Evolutionary conservation across 2,113 vertebrate genomes (phyloP), one percentile per base, ranked within the genome.

Genomic region (Paralichthys olivaceus): DNA sequence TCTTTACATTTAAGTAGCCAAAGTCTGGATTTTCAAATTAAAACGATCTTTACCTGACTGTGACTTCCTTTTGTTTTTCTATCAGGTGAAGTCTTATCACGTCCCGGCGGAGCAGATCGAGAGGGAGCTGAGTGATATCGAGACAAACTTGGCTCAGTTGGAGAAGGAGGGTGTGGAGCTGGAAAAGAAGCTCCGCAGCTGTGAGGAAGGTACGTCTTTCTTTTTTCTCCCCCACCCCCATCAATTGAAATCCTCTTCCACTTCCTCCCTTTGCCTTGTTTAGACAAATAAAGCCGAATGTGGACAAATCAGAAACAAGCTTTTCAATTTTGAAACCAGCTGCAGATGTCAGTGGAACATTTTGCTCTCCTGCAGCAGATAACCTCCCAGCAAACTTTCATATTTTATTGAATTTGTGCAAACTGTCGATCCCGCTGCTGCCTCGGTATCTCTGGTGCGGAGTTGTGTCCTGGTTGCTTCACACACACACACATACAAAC

Each of bases 151-250:
- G 92, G 95, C 95, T 0, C 77, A 83, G 19, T 80, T 99, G 93
- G 97, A 99, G 71, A 89, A 91, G 80, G 91, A 91, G 69, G 98
- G 98, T 0, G 94, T 99, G 58, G 94, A 95, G 57, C 88, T 99
- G 94, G 98, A 99, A 86, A 95, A 94, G 87, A 93, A 89, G 28
- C 95, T 99, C 19, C 95, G 98, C 26, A 86, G 83, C 23, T 96
- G 94, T 0, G 97, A 98, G 68, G 96, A 95, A 94, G 97, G 98
- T 99, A 84, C 0, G 26, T 67, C n/a, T 17, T n/a, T 29, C 58
- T 25, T 19, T 49, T 56, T 15, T 40, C 13, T 37, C 1, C 12
- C 61, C 58, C 28, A 9, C 14, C 12, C 29, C 23, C 11, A 3
- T 40, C 34, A 2, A 29, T 4, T 1, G 0, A 3, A 23, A 23